Percentiles rank a stretch among this genome's conserved stretches.
Conservation (phyloP, 1,140 invertebrate species). For the Campoletis sonorensis region DNA sequence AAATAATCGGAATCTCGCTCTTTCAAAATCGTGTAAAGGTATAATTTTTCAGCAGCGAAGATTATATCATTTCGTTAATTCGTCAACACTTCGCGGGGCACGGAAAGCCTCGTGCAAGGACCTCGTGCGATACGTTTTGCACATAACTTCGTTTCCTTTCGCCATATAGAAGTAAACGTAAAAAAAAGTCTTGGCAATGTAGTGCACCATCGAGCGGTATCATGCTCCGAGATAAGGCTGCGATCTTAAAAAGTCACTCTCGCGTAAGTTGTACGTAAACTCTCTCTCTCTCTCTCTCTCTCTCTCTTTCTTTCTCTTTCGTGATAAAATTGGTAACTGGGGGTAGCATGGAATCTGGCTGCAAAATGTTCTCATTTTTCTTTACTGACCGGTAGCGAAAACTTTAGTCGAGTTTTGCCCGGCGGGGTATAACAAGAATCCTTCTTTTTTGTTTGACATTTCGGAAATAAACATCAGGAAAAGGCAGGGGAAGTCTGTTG, state of each 20-base stretch:
- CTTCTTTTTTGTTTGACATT: no score
- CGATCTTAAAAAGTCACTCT: slow-evolving; percentile 11
- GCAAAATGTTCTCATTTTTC: not conserved
- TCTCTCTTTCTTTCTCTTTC: not conserved
- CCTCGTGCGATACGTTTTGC: not conserved
- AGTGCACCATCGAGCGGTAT: slow-evolving; percentile 5
- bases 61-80: no score
- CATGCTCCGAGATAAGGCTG: not conserved
- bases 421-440: no score
- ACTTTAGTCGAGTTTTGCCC: slow-evolving; percentile 1
- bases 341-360: not conserved
- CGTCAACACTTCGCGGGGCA: not conserved
- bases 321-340: not conserved
- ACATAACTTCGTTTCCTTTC: slow-evolving; percentile 11
- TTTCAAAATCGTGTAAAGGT: no score
- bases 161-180: not conserved
- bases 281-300: not conserved
- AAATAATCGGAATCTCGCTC: no score
- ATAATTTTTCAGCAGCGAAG: no score
- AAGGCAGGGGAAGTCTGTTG: no score
- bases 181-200: not conserved
- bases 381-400: slow-evolving; percentile 17
- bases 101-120: not conserved
- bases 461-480: no score
- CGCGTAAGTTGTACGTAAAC: not conserved